phyloP scores from a whole-genome alignment of 2,888 invertebrate genomes.

The Ophonus ardosiacus region DNA sequence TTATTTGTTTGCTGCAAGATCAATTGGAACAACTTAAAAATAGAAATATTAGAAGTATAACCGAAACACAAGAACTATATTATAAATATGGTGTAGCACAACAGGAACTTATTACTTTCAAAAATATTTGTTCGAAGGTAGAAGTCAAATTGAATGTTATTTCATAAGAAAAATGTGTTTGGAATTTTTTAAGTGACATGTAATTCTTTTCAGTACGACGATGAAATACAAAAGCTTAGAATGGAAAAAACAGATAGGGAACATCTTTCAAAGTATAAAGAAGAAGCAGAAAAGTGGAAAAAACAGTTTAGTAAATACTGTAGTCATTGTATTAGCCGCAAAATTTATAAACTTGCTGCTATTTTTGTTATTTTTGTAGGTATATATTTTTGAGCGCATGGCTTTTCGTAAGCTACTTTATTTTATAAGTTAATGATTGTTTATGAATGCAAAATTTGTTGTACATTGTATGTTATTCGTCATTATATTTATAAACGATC shows the following conservation, averaged over 20 bases:
- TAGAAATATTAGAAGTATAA: slow-evolving; percentile 68
- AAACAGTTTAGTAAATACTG: slow-evolving; percentile 66
- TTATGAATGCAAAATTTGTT: neutral
- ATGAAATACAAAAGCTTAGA: slow-evolving; percentile 51
- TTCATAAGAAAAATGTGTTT: neutral
- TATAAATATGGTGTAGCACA: slow-evolving; percentile 67
- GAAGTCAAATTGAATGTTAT: neutral
- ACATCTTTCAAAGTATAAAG: slow-evolving; percentile 49
- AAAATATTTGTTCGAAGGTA: slow-evolving; percentile 67
- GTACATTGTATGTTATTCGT: neutral
- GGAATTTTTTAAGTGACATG: neutral
- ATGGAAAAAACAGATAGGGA: slow-evolving; percentile 13
- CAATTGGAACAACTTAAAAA: slow-evolving; percentile 69
- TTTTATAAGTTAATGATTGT: neutral
- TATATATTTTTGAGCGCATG: slow-evolving; percentile 58
- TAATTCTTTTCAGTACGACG: slow-evolving; percentile 46
- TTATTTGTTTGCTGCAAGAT: slow-evolving; percentile 69
- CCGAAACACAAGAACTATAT: slow-evolving; percentile 68
- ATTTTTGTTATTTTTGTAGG: slow-evolving; percentile 61
- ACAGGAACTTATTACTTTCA: slow-evolving; percentile 67
- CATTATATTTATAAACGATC: neutral
- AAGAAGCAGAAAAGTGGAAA: slow-evolving; percentile 65
- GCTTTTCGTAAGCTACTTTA: slow-evolving; percentile 35
- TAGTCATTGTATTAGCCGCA: slow-evolving; percentile 52
- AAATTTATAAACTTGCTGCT: slow-evolving; percentile 49